These are phyloP conservation scores for Virgularia gustaviana DNA, from an alignment of 92 coral and sea anemone species.

Conservation along the genomic window DNA sequence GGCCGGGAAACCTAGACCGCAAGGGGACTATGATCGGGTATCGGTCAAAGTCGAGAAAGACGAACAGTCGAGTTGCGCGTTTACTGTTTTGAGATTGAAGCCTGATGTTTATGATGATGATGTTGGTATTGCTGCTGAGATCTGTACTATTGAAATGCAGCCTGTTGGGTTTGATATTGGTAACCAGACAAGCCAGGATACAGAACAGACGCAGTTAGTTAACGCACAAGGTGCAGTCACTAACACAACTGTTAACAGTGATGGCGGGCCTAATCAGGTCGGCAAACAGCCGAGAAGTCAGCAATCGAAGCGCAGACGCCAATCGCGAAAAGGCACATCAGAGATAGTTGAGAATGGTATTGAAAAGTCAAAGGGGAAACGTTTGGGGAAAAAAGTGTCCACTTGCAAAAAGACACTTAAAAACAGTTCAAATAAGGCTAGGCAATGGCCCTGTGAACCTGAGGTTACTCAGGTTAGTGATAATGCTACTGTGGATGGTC, in stretches of 20 bases:
- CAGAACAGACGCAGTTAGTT: not conserved
- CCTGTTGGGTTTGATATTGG: not conserved
- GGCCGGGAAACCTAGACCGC: too few relatives aligned
- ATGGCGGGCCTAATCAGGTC: too few relatives aligned
- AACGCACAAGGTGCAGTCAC: not conserved
- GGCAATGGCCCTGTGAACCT: too few relatives aligned
- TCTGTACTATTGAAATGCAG: not conserved
- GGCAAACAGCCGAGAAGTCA: too few relatives aligned
- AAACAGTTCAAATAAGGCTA: too few relatives aligned
- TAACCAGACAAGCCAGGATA: not conserved
- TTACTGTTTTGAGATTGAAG: too few relatives aligned
- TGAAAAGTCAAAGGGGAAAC: not conserved
- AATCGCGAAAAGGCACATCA: not conserved
- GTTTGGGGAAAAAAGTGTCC: not conserved
- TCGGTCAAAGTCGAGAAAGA: too few relatives aligned
- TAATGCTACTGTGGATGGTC: not conserved
- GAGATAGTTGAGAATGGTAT: not conserved
- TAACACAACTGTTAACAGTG: not conserved
- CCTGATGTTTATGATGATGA: too few relatives aligned
- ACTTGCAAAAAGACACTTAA: too few relatives aligned
- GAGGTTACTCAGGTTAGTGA: not conserved
- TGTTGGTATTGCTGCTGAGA: not conserved
- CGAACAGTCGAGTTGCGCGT: too few relatives aligned
- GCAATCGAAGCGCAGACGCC: not conserved
- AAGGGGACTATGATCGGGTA: too few relatives aligned